Percentiles rank a stretch among this genome's conserved stretches.
Evolutionary conservation across 92 coral and sea anemone genomes (phyloP).

Genomic region (Phymanthus crucifer): DNA sequence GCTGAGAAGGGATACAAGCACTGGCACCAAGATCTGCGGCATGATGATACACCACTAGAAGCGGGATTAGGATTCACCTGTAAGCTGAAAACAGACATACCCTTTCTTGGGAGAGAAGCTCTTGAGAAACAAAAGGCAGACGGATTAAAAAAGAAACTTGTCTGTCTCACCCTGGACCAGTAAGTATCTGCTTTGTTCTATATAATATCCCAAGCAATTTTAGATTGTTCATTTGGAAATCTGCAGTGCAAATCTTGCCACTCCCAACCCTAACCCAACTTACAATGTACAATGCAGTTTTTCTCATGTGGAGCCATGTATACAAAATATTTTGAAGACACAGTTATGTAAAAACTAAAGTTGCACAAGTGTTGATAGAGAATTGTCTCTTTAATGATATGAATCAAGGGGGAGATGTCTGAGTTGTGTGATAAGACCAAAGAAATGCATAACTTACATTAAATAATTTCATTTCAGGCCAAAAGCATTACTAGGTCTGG

Average conservation of each 20-base stretch:
- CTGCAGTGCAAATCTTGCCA: too few species aligned
- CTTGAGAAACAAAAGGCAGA: constrained; percentile 86
- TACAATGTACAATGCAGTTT: too few species aligned
- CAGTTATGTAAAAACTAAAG: too few species aligned
- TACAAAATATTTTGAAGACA: too few species aligned
- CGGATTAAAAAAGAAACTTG: constrained; percentile 77
- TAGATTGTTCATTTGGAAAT: too few species aligned
- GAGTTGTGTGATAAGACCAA: not conserved
- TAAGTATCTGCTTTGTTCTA: constrained; percentile 44
- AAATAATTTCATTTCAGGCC: constrained; percentile 43
- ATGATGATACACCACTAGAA: constrained; percentile 96
- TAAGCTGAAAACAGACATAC: constrained; percentile 86
- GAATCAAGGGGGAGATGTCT: too few species aligned
- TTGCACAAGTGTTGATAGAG: too few species aligned
- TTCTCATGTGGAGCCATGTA: too few species aligned
- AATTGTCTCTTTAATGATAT: too few species aligned
- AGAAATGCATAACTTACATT: not conserved
- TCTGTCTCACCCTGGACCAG: constrained; percentile 87
- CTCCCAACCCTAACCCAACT: too few species aligned
- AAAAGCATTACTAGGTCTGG: constrained; percentile 93
- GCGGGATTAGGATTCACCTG: constrained; percentile 96
- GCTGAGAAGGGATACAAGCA: constrained; percentile 97
- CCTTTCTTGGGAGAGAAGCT: constrained; percentile 95
- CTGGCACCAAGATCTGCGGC: constrained; percentile 96
- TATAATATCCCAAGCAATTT: too few species aligned